Evolutionary conservation across 2,797 vertebrate species (phyloP), one percentile per base, ranked within the genome.

Genomic region (Dryobates pubescens): DNA sequence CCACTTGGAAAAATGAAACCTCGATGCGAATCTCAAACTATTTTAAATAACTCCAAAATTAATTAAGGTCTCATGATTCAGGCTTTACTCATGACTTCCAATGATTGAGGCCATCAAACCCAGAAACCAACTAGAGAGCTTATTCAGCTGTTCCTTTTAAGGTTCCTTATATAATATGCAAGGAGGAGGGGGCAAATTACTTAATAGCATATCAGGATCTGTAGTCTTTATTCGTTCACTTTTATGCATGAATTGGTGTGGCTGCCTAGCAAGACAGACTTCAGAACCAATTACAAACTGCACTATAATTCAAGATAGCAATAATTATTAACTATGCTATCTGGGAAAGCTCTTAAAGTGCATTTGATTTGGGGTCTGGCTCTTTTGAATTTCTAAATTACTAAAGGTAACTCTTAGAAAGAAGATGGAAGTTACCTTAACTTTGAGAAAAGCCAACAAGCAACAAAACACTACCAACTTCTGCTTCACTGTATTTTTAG

Each of bases 111-210:
- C 49, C 79, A 84, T 17, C 72, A 75, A 84, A 74, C 61, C 10
- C 45, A 79, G 51, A 79, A 62, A 41, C 22, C n/a, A 59, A 53
- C 13, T 29, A 19, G 49, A 78, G 20, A 78, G n/a, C 9, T 74
- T 71, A 56, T 27, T 87, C 64, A 82, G 79, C 79, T 79, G 30
- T 22, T 87, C 61, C 85, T 79, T 78, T 65, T 65, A 34, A 84
- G 61, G 47, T 65, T 69, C 29, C 43, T 62, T 32, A 22, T 12
- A 20, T 3, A 68, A 83, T 5, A 32, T 24, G 14, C 13, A 20
- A 58, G 22, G 29, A 6, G 23, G 23, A 73, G 18, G 8, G 27
- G 7, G 20, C 6, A 67, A 86, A 74, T 47, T 56, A 57, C 43
- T 70, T 56, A 30, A 59, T 16, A 82, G 30, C 26, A 8, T 43